phyloP scores from a whole-genome alignment of 2,888 invertebrate species.

The Melipona bicolor region DNA sequence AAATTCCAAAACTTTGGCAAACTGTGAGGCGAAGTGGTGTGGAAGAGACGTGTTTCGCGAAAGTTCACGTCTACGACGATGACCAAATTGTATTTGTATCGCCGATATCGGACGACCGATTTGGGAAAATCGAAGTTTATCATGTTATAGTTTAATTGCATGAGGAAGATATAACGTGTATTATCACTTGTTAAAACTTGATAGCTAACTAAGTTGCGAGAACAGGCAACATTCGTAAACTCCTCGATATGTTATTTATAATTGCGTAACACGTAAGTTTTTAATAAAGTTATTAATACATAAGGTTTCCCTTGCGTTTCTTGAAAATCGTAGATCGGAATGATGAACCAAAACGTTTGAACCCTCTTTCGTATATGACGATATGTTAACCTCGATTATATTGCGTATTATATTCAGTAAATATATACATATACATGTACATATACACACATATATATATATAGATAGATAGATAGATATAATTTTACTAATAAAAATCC shows the following conservation, averaged over 20 bases:
- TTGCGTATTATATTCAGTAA: background rate
- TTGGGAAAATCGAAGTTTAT: background rate
- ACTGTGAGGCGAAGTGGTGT: background rate
- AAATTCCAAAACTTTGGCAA: background rate
- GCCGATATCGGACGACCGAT: background rate
- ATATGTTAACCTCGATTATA: background rate
- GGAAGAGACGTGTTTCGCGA: background rate
- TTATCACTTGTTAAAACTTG: background rate
- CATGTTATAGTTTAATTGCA: conserved; percentile 42
- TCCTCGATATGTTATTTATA: background rate
- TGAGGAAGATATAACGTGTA: conserved; percentile 32
- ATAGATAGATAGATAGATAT: conserved; percentile 3
- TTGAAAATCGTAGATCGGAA: background rate
- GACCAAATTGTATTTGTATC: background rate
- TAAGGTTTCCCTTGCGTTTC: conserved; percentile 1
- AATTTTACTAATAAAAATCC: conserved; percentile 17
- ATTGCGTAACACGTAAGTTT: conserved; percentile 11
- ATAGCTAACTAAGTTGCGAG: background rate
- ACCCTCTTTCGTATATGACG: conserved; percentile 7
- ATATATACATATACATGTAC: no score
- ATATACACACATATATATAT: background rate
- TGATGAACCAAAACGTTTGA: conserved; percentile 1
- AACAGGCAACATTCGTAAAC: background rate
- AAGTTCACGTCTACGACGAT: background rate
- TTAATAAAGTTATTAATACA: conserved; percentile 8